Evolutionary conservation across 2,797 vertebrate genomes (phyloP).

Genomic region (Philypnodon macrostomus): DNA sequence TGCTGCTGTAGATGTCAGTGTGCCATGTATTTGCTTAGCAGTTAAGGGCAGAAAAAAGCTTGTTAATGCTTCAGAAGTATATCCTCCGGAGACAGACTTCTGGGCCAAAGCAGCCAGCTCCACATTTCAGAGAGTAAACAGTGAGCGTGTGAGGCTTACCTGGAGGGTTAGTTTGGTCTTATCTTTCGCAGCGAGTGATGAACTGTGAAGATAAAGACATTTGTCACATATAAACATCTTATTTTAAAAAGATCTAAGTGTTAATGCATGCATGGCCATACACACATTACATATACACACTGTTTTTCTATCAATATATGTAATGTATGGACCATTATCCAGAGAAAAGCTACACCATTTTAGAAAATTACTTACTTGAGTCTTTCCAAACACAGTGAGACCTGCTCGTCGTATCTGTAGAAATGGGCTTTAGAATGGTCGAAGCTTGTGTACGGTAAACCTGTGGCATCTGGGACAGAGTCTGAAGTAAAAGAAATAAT

Average conservation of each 20-base stretch:
- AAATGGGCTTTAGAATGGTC: conserved; percentile 96
- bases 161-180: conserved; percentile 88
- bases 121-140: background rate
- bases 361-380: conserved; percentile 78
- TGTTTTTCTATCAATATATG: too few species aligned
- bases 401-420: conserved; percentile 95
- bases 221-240: too few species aligned
- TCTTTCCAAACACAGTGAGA: conserved; percentile 92
- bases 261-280: too few species aligned
- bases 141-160: conserved; percentile 70
- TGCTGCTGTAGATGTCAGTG: conserved; percentile 36
- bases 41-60: conserved; percentile 31
- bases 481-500: conserved; percentile 65
- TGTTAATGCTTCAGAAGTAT: conserved; percentile 19
- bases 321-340: too few species aligned
- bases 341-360: background rate
- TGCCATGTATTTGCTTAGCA: conserved; percentile 42
- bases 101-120: conserved; percentile 12
- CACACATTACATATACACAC: background rate
- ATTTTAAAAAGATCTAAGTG: too few species aligned
- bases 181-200: conserved; percentile 84
- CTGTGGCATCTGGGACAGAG: conserved; percentile 82
- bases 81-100: background rate
- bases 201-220: conserved; percentile 64
- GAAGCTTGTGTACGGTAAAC: conserved; percentile 90